Evolutionary conservation across 2,113 vertebrate species (phyloP).

Genomic region (Corythaixoides concolor): DNA sequence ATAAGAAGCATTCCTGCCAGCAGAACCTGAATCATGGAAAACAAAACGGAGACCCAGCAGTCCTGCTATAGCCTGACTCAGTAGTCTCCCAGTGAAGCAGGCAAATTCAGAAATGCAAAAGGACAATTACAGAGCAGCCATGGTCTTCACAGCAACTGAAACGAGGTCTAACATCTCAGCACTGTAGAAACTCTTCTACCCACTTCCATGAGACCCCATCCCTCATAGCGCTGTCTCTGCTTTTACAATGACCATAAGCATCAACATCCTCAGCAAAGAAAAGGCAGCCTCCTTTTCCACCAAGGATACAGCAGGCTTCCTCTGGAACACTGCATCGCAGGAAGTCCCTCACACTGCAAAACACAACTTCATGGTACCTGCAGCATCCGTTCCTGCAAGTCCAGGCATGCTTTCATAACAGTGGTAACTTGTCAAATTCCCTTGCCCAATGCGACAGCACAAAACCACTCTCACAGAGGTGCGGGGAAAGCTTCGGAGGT

Average conservation of each 20-base stretch:
- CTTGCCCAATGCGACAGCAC: neutral
- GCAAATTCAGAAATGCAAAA: neutral
- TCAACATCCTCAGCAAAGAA: neutral
- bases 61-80: neutral
- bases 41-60: accelerated
- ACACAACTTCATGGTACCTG: neutral
- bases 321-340: neutral
- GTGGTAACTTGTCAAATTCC: neutral
- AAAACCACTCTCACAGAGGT: neutral
- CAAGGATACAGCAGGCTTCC: neutral
- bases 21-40: neutral
- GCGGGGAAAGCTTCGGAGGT: neutral
- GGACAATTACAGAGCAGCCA: neutral
- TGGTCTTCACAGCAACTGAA: neutral
- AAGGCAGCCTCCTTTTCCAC: neutral
- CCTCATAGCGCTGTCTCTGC: neutral
- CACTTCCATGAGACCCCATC: neutral
- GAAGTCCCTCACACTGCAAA: neutral
- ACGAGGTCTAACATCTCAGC: neutral
- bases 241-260: neutral
- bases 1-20: neutral
- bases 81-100: neutral
- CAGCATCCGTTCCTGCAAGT: neutral
- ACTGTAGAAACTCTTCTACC: neutral
- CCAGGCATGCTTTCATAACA: neutral